Evolutionary conservation across 1,140 invertebrate species (phyloP).

Genomic region (Conus ventricosus): DNA sequence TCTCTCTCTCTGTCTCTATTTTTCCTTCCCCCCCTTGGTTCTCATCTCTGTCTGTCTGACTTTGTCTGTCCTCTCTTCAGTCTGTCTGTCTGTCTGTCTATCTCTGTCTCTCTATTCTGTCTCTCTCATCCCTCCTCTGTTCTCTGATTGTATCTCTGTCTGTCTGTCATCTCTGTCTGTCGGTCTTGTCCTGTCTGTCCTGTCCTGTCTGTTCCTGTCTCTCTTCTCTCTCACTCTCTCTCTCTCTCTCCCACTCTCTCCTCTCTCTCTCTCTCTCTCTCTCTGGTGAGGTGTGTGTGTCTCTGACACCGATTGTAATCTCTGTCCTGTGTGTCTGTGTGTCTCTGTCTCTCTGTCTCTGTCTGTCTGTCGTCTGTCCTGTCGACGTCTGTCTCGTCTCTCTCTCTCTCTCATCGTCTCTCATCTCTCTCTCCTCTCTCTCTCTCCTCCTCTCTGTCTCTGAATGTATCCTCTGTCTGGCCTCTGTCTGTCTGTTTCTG

Average conservation of each 20-base stretch:
- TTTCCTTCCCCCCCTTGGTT: too few relatives aligned
- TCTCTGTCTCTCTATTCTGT: background rate
- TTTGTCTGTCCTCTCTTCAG: too few relatives aligned
- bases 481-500: background rate
- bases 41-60: too few relatives aligned
- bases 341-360: background rate
- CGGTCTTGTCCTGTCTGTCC: background rate
- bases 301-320: too few relatives aligned
- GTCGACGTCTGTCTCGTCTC: too few relatives aligned
- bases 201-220: background rate
- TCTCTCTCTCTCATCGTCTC: too few relatives aligned
- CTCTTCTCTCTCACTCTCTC: conserved; percentile 3
- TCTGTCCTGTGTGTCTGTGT: too few relatives aligned
- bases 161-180: background rate
- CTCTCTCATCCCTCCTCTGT: background rate
- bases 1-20: background rate
- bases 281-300: too few relatives aligned
- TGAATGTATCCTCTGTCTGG: background rate
- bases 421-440: background rate
- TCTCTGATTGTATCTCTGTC: background rate
- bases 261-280: conserved; percentile 9
- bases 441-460: too few relatives aligned
- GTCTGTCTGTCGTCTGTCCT: background rate
- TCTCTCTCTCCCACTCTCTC: background rate
- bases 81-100: background rate